Evolutionary conservation across 2,888 invertebrate genomes (phyloP), one percentile per base, ranked within the genome.

Genomic region (Bibio marci): DNA sequence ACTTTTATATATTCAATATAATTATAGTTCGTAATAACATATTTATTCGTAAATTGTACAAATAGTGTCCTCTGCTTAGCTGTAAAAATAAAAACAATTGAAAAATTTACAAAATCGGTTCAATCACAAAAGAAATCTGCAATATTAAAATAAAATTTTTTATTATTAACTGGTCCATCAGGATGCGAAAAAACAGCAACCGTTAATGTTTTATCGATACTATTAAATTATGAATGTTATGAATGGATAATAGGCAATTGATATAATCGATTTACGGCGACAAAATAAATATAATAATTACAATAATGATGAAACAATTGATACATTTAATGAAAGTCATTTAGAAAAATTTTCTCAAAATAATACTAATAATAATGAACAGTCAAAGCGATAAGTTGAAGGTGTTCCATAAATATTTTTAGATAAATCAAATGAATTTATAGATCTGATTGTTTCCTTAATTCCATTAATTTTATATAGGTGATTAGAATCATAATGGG

Each of bases 181-280:
- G 91, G 91, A 1, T 72, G 75, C 53, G 88, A 86, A 0, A 91
- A 91, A 63, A 82, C 87, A 2, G 70, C 75, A 1, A 73, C 83
- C 1, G 48, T 88, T 2, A 68, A 65, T 41, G 66, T 75, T 8
- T 48, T 88, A 10, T 78, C 81, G 27, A 65, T 67, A 39, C 71
- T 76, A 48, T 57, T 76, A 44, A 46, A 49, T 4, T 58, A 50
- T 37, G 54, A 57, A 33, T 48, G 69, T 30, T 63, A 66, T 22
- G 88, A 90, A 59, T 91, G 90, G 90, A 72, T 77, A 18, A 86
- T 82, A 49, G n/a, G 86, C 88, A 5, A 48, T 77, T 10, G 80
- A 82, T 57, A 70, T 72, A 48, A n/a, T n/a, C n/a, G 72, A 73
- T 40, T 64, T 69, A 43, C 69, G 73, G 45, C 60, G 66, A 2